Base-by-base conservation (phyloP, 2,888 invertebrate genomes). In the Congeria kusceri region DNA sequence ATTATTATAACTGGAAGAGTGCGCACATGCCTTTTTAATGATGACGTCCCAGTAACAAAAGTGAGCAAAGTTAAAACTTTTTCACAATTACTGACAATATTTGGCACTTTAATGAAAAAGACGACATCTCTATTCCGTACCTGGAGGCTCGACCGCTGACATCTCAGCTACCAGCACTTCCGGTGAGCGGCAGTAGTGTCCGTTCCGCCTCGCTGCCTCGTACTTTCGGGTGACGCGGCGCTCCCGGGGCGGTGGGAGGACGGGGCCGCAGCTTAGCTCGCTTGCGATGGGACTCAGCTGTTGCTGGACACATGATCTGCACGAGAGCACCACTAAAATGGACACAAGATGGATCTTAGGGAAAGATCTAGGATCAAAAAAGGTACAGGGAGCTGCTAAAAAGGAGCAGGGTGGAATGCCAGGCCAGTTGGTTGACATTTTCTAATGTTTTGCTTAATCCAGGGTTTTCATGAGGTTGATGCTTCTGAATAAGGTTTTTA, bases 161-260 rank as follows among this genome's bases (percentile, higher is more conserved):
- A 53, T 56, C 3, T 62, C 64, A 11, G 46, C 57, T 5, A 47
- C 75, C 1, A 44, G 20, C 15, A 59, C 15, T n/a, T 62, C 67
- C 23, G 81, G 74, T 25, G 80, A 73, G 53, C 58, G 25, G 13
- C 49, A 53, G 62, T 80, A 87, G 44, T 87, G 85, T 11, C 87
- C 87, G 59, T 87, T 87, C 47, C 86, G 67, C 46, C 84, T 79
- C 28, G 77, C 84, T 1, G 87, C 87, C 28, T 85, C 81, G 61
- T 84, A 86, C 57, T 69, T 71, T 56, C 87, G 66, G 29, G 87
- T 87, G 7, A 74, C 71, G 11, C 77, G 77, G 25, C 86, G 67
- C 2, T 65, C 29, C 25, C 56, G 27, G 47, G 49, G 32, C 46
- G 32, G 49, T 25, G 25, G 13, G n/a, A 39, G 25, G 32, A 4